A percentile compares a stretch with the other conserved stretches of the same genome.
Conservation (phyloP, 2,113 vertebrate genomes). For the Opisthocomus hoazin region DNA sequence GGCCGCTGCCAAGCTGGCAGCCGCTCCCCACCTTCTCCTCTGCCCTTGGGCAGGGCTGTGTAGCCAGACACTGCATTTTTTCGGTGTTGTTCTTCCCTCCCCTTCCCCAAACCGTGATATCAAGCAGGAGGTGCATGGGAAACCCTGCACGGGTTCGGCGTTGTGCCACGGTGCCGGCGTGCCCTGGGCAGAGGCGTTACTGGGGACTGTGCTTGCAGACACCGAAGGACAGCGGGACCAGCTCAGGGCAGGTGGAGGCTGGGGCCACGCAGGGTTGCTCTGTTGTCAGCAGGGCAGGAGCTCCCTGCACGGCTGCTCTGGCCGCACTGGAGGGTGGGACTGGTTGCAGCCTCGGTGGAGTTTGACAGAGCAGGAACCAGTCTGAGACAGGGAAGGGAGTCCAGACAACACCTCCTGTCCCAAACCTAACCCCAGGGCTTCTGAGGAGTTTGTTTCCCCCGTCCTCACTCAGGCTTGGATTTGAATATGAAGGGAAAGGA, state of each 20-base stretch:
- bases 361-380: neutral
- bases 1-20: fast-evolving
- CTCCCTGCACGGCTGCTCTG: neutral
- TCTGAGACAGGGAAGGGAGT: neutral
- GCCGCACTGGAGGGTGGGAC: too few species aligned
- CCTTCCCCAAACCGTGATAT: neutral
- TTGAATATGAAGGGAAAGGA: neutral
- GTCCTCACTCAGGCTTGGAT: neutral
- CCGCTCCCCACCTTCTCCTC: neutral
- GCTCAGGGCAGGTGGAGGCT: fast-evolving
- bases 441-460: neutral
- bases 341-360: neutral
- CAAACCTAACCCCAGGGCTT: neutral
- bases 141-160: neutral
- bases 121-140: fast-evolving
- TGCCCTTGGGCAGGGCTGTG: neutral
- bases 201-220: neutral
- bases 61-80: neutral
- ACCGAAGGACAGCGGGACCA: fast-evolving
- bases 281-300: neutral
- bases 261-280: neutral
- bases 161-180: neutral
- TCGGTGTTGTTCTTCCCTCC: neutral
- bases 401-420: neutral
- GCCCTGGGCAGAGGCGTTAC: neutral